Conservation (phyloP, 2,888 invertebrate genomes). For the Eupelmus urozonus region DNA sequence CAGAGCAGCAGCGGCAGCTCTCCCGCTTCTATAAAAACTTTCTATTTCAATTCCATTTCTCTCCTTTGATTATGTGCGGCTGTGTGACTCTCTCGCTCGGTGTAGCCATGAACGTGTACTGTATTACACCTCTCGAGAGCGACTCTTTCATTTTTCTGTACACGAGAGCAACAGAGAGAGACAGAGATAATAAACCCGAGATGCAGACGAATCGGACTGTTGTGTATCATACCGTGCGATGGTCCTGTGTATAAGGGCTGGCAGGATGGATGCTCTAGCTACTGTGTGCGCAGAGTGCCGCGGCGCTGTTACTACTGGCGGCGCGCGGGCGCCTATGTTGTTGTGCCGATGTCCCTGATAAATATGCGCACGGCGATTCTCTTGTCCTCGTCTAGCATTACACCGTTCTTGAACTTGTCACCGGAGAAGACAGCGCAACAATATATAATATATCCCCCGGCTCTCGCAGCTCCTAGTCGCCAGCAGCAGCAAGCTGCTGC, state of each 20-base stretch:
- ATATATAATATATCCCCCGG: no score
- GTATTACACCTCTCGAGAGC: slow-evolving; percentile 5
- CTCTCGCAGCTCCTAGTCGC: slow-evolving; percentile 8
- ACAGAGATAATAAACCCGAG: no score
- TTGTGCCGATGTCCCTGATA: no score
- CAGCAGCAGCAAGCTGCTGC: no score
- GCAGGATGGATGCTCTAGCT: background rate
- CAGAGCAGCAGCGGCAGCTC: no score
- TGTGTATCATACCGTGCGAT: background rate
- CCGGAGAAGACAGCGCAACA: slow-evolving; percentile 2
- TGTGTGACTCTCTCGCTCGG: no score
- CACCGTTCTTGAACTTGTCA: slow-evolving; percentile 41
- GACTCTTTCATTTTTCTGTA: background rate
- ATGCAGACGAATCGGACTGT: background rate
- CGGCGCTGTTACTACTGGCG: background rate
- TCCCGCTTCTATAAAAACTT: no score
- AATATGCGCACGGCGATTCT: background rate
- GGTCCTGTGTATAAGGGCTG: background rate
- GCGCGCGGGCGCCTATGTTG: background rate
- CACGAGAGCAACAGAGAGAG: no score
- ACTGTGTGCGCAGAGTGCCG: background rate
- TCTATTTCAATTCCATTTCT: slow-evolving; percentile 50
- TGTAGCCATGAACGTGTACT: slow-evolving; percentile 10
- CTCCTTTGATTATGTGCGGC: slow-evolving; percentile 15
- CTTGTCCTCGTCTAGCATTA: background rate